Evolutionary conservation across 2,797 vertebrate genomes (phyloP), one percentile per base, ranked within the genome.

Genomic region (Sebastes steindachneri): DNA sequence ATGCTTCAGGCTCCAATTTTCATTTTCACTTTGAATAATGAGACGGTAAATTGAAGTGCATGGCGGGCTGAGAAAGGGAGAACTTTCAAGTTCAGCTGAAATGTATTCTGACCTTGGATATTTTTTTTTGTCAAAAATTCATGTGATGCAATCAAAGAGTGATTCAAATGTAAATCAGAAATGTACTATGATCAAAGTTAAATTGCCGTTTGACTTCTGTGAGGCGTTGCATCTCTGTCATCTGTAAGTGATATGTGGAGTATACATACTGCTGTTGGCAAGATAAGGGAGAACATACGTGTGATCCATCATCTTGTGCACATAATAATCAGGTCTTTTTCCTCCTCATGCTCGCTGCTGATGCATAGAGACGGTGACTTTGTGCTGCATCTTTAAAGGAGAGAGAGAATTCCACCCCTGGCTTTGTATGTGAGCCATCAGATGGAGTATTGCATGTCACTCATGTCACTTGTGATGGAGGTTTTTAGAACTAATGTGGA

Each of bases 21-120:
- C 90, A 90, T 94, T 94, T 94, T 91, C 92, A 90, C 89, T 94
- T 92, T 93, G 93, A 95, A 94, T 94, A 95, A 95, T 94, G 93
- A 95, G 91, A 92, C 63, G 71, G 90, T 92, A 93, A 95, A 95
- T 94, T 93, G 91, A 94, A 95, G 87, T 80, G 90, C 77, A 83
- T 77, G 71, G 89, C 74, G 51, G 84, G 73, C 79, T 82, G 80
- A 86, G 81, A 91, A 89, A 82, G 83, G 78, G 87, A 85, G 82
- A 90, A 92, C 88, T 88, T 91, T 87, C 89, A 90, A 91, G 91
- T 92, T 92, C 86, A 90, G 88, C 75, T 77, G 53, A 92, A 91
- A 93, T 89, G 55, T 85, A 88, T 94, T 92, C 90, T 93, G 86
- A 94, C 91, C 93, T 94, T 95, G 89, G 75, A 55, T 83, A 80